Evolutionary conservation across 2,113 vertebrate genomes (phyloP).

Genomic region (Donacobius atricapilla): DNA sequence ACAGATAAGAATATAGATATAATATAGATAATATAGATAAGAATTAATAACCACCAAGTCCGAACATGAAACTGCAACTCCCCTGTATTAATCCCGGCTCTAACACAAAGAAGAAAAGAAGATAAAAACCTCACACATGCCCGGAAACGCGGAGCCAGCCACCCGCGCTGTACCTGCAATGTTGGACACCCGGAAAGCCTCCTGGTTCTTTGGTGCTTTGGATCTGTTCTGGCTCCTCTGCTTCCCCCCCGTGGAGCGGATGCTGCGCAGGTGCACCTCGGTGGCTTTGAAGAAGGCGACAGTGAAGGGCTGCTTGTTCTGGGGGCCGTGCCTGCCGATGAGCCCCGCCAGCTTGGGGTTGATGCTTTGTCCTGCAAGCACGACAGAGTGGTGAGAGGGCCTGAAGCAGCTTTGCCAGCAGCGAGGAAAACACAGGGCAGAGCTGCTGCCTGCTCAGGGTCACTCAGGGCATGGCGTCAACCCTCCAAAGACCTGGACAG

Average conservation of each 20-base stretch:
- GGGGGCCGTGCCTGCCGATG: slow-evolving; percentile 88
- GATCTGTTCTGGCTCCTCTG: slow-evolving; percentile 90
- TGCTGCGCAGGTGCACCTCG: slow-evolving; percentile 91
- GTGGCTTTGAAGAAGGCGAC: slow-evolving; percentile 98
- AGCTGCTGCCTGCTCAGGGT: neutral
- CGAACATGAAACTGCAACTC: neutral
- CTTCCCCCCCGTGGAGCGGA: slow-evolving; percentile 86
- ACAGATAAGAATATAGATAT: too few species aligned
- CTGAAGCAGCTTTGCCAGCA: neutral
- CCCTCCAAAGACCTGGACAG: neutral
- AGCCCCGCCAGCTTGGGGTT: slow-evolving; percentile 90
- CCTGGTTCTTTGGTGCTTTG: slow-evolving; percentile 88
- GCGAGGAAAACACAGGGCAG: neutral
- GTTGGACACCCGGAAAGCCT: slow-evolving; percentile 86
- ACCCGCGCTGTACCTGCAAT: slow-evolving; percentile 75
- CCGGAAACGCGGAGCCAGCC: accelerated
- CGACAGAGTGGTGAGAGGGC: neutral
- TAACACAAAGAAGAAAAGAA: neutral
- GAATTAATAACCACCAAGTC: neutral
- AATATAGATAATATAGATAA: too few species aligned
- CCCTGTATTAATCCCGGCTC: neutral
- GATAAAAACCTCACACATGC: neutral
- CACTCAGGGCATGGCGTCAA: accelerated
- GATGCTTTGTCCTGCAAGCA: slow-evolving; percentile 85
- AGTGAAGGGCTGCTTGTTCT: slow-evolving; percentile 98